Evolutionary conservation across 2,113 vertebrate genomes (phyloP).

Genomic region (Malurus cyaneus): DNA sequence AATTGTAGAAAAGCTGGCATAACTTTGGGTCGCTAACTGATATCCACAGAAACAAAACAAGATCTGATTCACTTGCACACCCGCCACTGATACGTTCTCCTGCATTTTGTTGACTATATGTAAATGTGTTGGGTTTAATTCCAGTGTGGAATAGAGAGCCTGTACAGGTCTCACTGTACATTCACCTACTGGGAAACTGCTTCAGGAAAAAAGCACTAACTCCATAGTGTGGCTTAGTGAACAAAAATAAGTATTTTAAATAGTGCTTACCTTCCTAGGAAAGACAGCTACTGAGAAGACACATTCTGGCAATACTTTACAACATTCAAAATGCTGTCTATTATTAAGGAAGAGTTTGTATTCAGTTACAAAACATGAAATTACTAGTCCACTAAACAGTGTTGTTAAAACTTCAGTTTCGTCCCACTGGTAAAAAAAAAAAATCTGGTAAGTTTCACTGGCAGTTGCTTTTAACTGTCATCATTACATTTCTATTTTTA

Average conservation of each 20-base stretch:
- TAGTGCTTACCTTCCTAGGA: neutral
- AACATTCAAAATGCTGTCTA: neutral
- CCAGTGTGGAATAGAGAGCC: neutral
- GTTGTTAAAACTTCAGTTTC: neutral
- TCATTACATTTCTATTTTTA: neutral
- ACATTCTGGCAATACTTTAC: neutral
- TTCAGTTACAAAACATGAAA: neutral
- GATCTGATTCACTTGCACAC: neutral
- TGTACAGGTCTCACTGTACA: neutral
- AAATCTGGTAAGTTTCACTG: neutral
- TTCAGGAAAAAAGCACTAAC: neutral
- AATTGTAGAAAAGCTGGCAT: neutral
- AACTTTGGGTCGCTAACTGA: neutral
- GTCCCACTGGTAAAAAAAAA: neutral
- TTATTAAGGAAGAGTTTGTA: neutral
- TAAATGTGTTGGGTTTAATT: neutral
- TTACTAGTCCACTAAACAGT: neutral
- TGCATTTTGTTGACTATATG: neutral
- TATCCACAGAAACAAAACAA: neutral
- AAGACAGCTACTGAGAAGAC: neutral
- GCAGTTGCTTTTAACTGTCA: neutral
- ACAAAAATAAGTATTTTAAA: neutral
- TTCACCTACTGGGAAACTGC: neutral
- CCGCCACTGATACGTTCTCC: fast-evolving
- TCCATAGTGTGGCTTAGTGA: fast-evolving